phyloP scores from a whole-genome alignment of 2,797 vertebrate species.

The Cryptoprocta ferox region DNA sequence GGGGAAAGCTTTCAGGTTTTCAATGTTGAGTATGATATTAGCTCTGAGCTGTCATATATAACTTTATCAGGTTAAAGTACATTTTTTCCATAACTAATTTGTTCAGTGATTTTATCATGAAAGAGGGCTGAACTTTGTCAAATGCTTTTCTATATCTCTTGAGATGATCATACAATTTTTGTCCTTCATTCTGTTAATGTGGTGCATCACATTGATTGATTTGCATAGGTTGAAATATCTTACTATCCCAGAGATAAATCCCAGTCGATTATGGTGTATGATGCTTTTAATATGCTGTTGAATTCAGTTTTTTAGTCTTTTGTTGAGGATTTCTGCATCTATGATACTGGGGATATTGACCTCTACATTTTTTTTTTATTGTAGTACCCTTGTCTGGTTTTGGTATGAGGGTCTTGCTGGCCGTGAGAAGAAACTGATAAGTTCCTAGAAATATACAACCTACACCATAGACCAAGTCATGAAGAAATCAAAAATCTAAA shows the following conservation, averaged over 20 bases:
- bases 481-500: neutral
- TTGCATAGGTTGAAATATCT: neutral
- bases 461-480: neutral
- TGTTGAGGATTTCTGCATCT: neutral
- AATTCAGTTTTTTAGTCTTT: neutral
- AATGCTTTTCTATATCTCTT: neutral
- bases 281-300: neutral
- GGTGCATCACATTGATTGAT: neutral
- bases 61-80: neutral
- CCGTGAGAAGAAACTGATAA: neutral
- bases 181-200: neutral
- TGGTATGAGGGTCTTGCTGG: neutral
- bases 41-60: neutral
- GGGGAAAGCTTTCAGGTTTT: neutral
- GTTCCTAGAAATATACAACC: neutral
- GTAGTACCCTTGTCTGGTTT: neutral
- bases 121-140: neutral
- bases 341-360: neutral
- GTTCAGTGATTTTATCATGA: neutral
- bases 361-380: neutral
- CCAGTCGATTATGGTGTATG: neutral
- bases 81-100: neutral
- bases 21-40: neutral
- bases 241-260: neutral
- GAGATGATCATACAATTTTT: neutral